Conservation (phyloP, 2,888 invertebrate species). For the Campopleginae sp. region DNA sequence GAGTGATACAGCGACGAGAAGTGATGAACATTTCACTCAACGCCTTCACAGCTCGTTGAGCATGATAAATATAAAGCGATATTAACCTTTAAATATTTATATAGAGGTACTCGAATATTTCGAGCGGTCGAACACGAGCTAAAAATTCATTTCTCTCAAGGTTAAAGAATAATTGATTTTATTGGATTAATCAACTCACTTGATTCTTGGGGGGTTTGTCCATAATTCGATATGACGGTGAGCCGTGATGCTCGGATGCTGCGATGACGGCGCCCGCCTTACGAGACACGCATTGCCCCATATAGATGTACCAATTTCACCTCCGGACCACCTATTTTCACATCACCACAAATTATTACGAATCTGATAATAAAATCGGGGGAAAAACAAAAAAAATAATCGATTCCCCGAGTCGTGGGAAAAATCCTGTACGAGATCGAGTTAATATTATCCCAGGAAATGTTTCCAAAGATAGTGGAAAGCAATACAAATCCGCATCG, state of each 20-base stretch:
- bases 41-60: constrained; percentile 41
- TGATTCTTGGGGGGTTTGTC: constrained; percentile 82
- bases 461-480: neutral
- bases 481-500: neutral
- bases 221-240: constrained; percentile 85
- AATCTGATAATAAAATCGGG: neutral
- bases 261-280: constrained; percentile 87
- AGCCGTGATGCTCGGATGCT: constrained; percentile 86
- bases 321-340: constrained; percentile 76
- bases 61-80: constrained; percentile 12
- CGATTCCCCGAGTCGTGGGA: neutral
- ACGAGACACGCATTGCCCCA: constrained; percentile 93
- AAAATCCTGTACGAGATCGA: neutral
- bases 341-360: constrained; percentile 31
- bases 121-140: neutral
- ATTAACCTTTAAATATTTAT: neutral
- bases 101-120: neutral
- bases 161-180: constrained; percentile 4
- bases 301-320: constrained; percentile 84
- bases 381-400: neutral
- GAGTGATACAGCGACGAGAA: constrained; percentile 42
- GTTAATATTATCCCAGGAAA: neutral
- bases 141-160: constrained; percentile 7
- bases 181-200: constrained; percentile 72
- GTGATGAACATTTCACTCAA: constrained; percentile 54